phyloP scores from a whole-genome alignment of 2,888 invertebrate genomes.

The Leuctra nigra region DNA sequence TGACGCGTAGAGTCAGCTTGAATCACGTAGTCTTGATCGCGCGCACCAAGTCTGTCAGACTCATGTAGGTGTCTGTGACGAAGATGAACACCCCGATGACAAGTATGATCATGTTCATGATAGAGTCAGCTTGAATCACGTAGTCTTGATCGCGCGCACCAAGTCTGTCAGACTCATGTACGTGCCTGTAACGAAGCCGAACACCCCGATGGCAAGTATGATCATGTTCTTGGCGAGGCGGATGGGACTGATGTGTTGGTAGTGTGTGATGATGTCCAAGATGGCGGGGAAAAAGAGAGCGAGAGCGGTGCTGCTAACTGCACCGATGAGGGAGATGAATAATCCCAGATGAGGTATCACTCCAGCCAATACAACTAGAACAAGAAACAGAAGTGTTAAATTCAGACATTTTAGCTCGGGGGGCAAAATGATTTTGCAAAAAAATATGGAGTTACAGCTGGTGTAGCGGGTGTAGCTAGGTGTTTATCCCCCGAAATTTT shows the following conservation, averaged over 20 bases:
- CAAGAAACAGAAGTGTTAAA: background rate
- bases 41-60: too few relatives aligned
- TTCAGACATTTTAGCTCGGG: too few relatives aligned
- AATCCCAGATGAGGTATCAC: slow-evolving; percentile 77
- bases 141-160: background rate
- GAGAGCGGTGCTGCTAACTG: slow-evolving; percentile 79
- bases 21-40: too few relatives aligned
- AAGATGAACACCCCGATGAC: too few relatives aligned
- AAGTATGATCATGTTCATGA: too few relatives aligned
- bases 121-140: too few relatives aligned
- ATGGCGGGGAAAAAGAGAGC: slow-evolving; percentile 85
- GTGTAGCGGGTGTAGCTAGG: too few relatives aligned
- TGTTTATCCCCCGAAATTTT: too few relatives aligned
- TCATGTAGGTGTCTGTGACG: too few relatives aligned
- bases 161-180: slow-evolving; percentile 64
- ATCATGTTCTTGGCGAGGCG: slow-evolving; percentile 50
- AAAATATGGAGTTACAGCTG: too few relatives aligned
- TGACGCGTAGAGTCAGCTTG: too few relatives aligned
- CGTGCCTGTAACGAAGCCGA: slow-evolving; percentile 68
- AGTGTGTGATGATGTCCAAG: slow-evolving; percentile 68
- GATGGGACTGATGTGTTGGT: slow-evolving; percentile 46
- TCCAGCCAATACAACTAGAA: slow-evolving; percentile 76
- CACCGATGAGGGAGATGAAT: slow-evolving; percentile 88
- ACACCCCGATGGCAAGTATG: slow-evolving; percentile 59
- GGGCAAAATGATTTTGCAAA: too few relatives aligned